A percentile compares a stretch with the other conserved stretches of the same genome.
Conservation (phyloP, 2,888 invertebrate species). For the Tribolium freemani region DNA sequence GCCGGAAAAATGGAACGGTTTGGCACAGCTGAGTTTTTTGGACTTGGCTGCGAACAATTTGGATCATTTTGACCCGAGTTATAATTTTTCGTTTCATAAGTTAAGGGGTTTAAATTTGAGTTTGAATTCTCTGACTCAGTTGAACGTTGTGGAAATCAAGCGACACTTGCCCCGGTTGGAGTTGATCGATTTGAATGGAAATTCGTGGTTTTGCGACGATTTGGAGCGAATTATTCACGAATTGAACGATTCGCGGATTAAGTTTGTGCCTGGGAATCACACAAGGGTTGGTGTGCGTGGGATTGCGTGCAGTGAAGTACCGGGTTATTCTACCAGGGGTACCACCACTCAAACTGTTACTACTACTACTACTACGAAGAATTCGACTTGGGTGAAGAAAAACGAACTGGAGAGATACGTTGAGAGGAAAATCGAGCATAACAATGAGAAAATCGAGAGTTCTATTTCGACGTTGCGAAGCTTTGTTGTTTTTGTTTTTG, state of each 20-base stretch:
- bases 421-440: slow-evolving; percentile 9
- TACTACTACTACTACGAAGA: not conserved
- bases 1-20: slow-evolving; percentile 50
- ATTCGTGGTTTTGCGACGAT: slow-evolving; percentile 55
- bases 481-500: slow-evolving; percentile 7
- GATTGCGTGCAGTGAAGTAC: slow-evolving; percentile 5
- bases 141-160: slow-evolving; percentile 49
- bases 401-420: slow-evolving; percentile 9
- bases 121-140: slow-evolving; percentile 50
- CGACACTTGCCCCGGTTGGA: slow-evolving; percentile 46
- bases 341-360: not conserved
- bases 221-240: slow-evolving; percentile 48
- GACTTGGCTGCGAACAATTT: slow-evolving; percentile 47
- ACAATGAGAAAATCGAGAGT: not conserved
- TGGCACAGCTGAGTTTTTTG: slow-evolving; percentile 43
- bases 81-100: slow-evolving; percentile 48
- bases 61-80: slow-evolving; percentile 47
- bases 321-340: not conserved
- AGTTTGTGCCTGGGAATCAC: not conserved
- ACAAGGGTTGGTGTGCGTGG: not conserved
- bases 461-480: not conserved
- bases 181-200: slow-evolving; percentile 53
- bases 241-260: slow-evolving; percentile 47
- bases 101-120: slow-evolving; percentile 54
- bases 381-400: not conserved